Base-by-base conservation (phyloP, 2,797 vertebrate species). In the Poeciliopsis infans region DNA sequence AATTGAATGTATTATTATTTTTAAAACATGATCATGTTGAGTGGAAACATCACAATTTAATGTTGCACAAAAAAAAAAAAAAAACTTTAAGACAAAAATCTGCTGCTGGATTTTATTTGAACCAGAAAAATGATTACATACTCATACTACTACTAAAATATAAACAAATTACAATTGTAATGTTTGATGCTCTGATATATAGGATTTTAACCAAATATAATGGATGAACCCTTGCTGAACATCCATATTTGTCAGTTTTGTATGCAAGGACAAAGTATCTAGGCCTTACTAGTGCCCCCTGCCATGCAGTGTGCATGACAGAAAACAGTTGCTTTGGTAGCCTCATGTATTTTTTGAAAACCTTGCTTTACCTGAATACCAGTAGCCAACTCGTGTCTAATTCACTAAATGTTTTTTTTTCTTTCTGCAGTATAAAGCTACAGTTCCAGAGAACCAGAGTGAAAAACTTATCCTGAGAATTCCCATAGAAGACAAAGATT, bases 401-500 rank as follows among this genome's bases (percentile, higher is more conserved):
- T 70, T 45, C 39, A 45, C n/a, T n/a, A n/a, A n/a, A 41, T 69
- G 36, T 3, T 3, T n/a, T 43, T 8, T 33, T 45, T 7, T 4
- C 49, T 55, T 39, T 28, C 70, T 41, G 33, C 72, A 98, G 97
- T 97, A 96, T 87, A 20, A 83, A 80, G 84, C 82, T n/a, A 86
- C 57, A 61, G 89, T 97, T 25, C 86, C 90, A 25, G 97, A 98
- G 94, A 98, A 97, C 82, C 92, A 88, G 93, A 90, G 72, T 0
- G 92, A 89, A 0, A 93, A 92, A 57, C 94, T 97, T 69, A 79
- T 98, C 87, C 91, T 98, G 75, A 91, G 95, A 79, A 94, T 98
- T 75, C 94, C 91, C 0, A 91, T 97, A 15, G 79, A 91, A 10
- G 98, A 99, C 82, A 94, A 93, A n/a, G 97, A 98, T 87, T 84